These are phyloP conservation scores for Falco concolor DNA, from an alignment of 2,797 vertebrate species.

Conservation along the genomic window DNA sequence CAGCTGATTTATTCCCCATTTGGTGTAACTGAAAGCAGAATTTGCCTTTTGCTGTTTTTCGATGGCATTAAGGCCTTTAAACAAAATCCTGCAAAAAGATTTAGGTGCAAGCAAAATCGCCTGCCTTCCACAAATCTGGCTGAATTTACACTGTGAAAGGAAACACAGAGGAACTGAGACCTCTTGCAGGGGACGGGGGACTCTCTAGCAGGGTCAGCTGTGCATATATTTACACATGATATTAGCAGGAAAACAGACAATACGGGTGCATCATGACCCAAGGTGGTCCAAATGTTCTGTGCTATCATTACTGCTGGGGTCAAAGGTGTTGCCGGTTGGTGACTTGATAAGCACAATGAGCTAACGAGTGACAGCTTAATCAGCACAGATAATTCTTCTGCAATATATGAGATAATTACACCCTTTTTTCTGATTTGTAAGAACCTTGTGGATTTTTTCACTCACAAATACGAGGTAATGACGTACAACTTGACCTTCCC, in stretches of 20 bases:
- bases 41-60: slow-evolving; percentile 42
- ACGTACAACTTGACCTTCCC: background rate
- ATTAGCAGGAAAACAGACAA: background rate
- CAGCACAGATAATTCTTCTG: slow-evolving; percentile 10
- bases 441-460: background rate
- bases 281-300: background rate
- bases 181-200: background rate
- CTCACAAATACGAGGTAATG: background rate
- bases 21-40: background rate
- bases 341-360: slow-evolving; percentile 18
- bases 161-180: background rate
- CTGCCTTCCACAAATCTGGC: slow-evolving; percentile 19
- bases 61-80: slow-evolving; percentile 56
- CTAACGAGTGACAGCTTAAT: slow-evolving; percentile 13
- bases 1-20: background rate
- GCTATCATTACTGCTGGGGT: background rate
- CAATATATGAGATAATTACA: background rate
- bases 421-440: background rate
- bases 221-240: slow-evolving; percentile 7
- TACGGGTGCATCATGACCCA: background rate
- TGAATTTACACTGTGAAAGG: background rate
- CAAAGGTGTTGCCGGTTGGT: background rate
- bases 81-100: slow-evolving; percentile 61
- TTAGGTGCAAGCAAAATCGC: slow-evolving; percentile 29
- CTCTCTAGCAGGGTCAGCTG: slow-evolving; percentile 32